Evolutionary conservation across 2,888 invertebrate species (phyloP).

Genomic region (Micropterix aruncella): DNA sequence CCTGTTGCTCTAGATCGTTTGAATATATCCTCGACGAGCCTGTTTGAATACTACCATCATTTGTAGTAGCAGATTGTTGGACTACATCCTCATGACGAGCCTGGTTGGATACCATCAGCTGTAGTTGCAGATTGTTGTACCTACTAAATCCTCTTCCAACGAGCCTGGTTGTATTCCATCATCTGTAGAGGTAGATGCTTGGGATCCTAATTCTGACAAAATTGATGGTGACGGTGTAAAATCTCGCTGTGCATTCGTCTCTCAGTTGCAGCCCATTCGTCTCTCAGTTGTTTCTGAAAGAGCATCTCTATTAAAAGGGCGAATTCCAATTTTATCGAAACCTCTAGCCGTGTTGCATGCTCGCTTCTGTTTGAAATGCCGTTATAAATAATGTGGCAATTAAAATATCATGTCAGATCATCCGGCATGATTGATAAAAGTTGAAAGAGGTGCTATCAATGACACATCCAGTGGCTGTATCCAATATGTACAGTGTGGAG

Average conservation of each 20-base stretch:
- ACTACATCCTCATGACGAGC: not conserved
- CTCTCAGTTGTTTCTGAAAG: not conserved
- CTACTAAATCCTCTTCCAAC: not conserved
- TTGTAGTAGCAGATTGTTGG: not conserved
- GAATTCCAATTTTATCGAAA: not conserved
- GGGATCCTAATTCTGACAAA: not conserved
- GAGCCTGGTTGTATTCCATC: not conserved
- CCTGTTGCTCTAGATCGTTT: no score
- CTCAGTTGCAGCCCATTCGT: not conserved
- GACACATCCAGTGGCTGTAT: not conserved
- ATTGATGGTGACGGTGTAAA: not conserved
- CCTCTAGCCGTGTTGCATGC: not conserved
- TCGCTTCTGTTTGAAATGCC: not conserved
- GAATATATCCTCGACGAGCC: no score
- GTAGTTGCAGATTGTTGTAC: not conserved
- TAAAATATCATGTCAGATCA: not conserved
- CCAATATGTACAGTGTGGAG: not conserved
- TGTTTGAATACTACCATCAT: no score
- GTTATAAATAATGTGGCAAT: not conserved
- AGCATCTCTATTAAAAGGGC: not conserved
- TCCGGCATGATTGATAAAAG: not conserved
- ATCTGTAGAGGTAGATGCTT: not conserved
- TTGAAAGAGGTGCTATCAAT: not conserved
- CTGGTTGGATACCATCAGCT: not conserved
- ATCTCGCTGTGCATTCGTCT: not conserved